Percentiles rank a stretch among this genome's conserved stretches.
phyloP scores from a whole-genome alignment of 2,797 vertebrate species.

The Anolis apletophallus region DNA sequence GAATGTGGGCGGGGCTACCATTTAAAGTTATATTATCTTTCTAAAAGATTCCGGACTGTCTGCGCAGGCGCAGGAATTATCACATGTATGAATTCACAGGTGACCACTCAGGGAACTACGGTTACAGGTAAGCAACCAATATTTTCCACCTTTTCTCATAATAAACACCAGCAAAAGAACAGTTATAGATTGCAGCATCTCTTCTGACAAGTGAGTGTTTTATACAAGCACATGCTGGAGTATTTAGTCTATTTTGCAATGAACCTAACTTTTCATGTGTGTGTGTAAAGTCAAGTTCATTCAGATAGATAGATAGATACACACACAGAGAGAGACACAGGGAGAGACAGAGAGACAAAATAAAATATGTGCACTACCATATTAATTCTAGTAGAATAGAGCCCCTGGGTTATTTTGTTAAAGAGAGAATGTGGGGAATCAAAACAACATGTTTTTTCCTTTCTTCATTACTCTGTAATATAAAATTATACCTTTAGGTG shows the following conservation, averaged over 20 bases:
- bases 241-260: slow-evolving; percentile 22
- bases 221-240: not conserved
- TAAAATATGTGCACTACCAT: not conserved
- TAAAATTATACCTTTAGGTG: not conserved
- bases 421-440: not conserved
- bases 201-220: slow-evolving; percentile 86
- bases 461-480: not conserved
- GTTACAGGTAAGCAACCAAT: too few relatives aligned
- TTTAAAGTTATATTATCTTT: too few relatives aligned
- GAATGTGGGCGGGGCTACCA: too few relatives aligned
- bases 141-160: slow-evolving; percentile 88
- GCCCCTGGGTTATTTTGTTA: not conserved
- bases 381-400: not conserved
- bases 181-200: slow-evolving; percentile 91
- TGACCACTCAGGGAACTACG: too few relatives aligned
- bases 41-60: too few relatives aligned
- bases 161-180: slow-evolving; percentile 89
- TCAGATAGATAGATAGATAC: too few relatives aligned
- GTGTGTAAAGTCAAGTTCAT: too few relatives aligned
- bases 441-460: not conserved
- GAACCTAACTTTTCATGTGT: too few relatives aligned
- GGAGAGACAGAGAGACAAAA: too few relatives aligned
- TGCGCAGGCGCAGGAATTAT: too few relatives aligned
- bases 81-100: too few relatives aligned
- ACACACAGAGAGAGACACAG: too few relatives aligned